These are phyloP conservation scores for Scophthalmus maximus DNA, from an alignment of 2,113 vertebrate species.

Conservation along the genomic window DNA sequence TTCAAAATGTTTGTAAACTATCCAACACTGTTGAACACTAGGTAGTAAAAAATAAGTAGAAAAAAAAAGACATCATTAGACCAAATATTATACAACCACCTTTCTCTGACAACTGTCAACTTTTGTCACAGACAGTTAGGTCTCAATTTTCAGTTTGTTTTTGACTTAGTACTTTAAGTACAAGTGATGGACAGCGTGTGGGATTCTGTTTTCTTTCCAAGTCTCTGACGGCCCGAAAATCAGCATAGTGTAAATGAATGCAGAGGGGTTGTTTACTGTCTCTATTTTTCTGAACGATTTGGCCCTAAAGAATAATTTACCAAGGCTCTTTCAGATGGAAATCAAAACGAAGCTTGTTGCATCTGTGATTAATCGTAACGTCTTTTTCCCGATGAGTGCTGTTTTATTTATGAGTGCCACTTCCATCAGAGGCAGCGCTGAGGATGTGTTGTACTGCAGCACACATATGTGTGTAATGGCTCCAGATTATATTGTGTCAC, in stretches of 20 bases:
- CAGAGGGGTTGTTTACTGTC: not conserved
- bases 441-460: not conserved
- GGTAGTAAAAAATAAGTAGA: no score
- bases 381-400: constrained; percentile 37
- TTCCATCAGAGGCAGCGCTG: constrained; percentile 21
- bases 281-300: not conserved
- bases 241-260: not conserved
- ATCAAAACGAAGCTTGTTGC: constrained; percentile 20
- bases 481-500: constrained; percentile 33
- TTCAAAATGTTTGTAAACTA: not conserved
- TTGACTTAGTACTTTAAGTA: not conserved
- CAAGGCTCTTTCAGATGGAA: constrained; percentile 10
- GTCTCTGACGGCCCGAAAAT: not conserved
- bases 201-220: not conserved
- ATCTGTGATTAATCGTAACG: constrained; percentile 27
- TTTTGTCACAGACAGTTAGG: not conserved
- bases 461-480: constrained; percentile 23
- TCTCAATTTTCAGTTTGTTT: not conserved
- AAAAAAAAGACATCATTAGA: no score
- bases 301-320: not conserved
- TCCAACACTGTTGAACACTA: no score
- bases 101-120: not conserved
- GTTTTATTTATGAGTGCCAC: constrained; percentile 51
- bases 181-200: constrained; percentile 12
- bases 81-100: not conserved